These are phyloP conservation scores for Plumapathes pennacea DNA, from an alignment of 92 coral and sea anemone genomes.

Conservation along the genomic window DNA sequence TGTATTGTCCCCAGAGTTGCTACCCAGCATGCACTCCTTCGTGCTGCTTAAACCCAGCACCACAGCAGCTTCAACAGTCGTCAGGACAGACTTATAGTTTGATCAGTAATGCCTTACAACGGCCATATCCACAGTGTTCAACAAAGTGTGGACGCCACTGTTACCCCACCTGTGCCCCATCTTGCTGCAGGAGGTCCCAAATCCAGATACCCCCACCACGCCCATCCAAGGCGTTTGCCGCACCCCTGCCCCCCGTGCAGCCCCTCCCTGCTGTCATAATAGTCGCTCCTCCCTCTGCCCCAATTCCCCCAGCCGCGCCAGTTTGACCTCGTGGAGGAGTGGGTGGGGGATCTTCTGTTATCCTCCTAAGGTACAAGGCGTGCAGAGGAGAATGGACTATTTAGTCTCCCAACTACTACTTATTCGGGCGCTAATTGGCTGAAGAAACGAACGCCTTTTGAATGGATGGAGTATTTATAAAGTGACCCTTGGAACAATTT, in stretches of 20 bases:
- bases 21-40: slow-evolving; percentile 54
- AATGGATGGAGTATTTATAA: too few relatives aligned
- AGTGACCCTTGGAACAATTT: too few relatives aligned
- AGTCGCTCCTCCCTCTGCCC: slow-evolving; percentile 18
- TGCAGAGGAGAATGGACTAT: too few relatives aligned
- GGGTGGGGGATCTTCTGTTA: too few relatives aligned
- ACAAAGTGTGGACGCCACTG: slow-evolving; percentile 2
- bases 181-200: background rate
- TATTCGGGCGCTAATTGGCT: too few relatives aligned
- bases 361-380: too few relatives aligned
- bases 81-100: too few relatives aligned
- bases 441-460: too few relatives aligned
- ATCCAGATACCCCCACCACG: background rate
- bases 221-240: slow-evolving; percentile 2
- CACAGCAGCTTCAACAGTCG: background rate
- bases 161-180: background rate
- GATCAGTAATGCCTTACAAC: too few relatives aligned
- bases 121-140: too few relatives aligned
- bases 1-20: slow-evolving; percentile 49
- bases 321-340: too few relatives aligned
- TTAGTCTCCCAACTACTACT: too few relatives aligned
- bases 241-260: slow-evolving; percentile 18
- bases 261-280: slow-evolving; percentile 42
- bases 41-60: slow-evolving; percentile 29
- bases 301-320: slow-evolving; percentile 4